phyloP scores from a whole-genome alignment of 2,113 vertebrate species.

The Nibea albiflora region DNA sequence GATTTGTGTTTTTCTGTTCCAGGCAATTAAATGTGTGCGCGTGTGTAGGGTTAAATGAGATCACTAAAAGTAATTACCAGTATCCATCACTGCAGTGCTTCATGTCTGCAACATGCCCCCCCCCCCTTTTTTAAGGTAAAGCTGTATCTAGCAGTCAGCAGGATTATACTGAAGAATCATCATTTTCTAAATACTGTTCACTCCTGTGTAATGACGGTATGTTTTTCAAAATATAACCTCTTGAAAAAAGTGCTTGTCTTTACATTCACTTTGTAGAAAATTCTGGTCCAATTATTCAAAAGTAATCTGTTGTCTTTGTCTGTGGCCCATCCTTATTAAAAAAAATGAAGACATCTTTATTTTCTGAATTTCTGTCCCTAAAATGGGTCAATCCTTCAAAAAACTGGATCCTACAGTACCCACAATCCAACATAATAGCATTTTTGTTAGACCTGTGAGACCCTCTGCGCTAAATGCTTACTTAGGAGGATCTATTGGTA shows the following conservation, averaged over 20 bases:
- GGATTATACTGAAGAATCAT: not conserved
- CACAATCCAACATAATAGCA: not conserved
- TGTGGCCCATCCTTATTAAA: not conserved
- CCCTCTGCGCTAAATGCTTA: no score
- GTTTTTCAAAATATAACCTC: not conserved
- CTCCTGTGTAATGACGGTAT: not conserved
- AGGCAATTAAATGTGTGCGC: slow-evolving; percentile 64
- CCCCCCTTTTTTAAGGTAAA: not conserved
- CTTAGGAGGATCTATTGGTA: no score
- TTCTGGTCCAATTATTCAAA: not conserved
- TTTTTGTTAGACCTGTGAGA: not conserved
- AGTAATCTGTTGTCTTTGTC: not conserved
- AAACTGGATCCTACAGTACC: not conserved
- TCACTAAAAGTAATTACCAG: slow-evolving; percentile 70
- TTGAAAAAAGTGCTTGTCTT: not conserved
- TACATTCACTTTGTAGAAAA: not conserved
- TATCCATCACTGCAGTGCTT: slow-evolving; percentile 60
- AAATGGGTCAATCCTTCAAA: not conserved
- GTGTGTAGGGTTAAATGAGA: slow-evolving; percentile 67
- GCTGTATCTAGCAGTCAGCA: slow-evolving; percentile 1
- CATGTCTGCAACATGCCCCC: slow-evolving; percentile 2
- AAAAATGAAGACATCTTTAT: no score
- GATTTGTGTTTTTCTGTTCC: slow-evolving; percentile 66
- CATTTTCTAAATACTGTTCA: slow-evolving; percentile 6
- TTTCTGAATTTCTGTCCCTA: not conserved